A percentile compares a stretch with the other conserved stretches of the same genome.
Conservation (phyloP, 2,888 invertebrate genomes). For the Epinotia nisella region DNA sequence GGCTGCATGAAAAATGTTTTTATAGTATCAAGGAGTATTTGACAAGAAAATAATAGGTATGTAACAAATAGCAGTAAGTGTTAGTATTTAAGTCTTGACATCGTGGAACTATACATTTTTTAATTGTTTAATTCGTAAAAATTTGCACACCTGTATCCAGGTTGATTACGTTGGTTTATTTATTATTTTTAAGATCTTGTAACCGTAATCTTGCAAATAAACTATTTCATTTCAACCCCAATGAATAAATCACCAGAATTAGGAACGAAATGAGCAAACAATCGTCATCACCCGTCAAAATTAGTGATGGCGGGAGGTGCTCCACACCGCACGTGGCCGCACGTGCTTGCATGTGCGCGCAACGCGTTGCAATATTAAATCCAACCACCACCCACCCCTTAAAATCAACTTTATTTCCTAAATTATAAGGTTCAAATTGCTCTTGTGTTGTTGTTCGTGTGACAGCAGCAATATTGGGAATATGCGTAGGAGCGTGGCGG, state of each 20-base stretch:
- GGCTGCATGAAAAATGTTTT: too few species aligned
- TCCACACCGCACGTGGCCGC: slow-evolving; percentile 61
- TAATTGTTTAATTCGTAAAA: too few species aligned
- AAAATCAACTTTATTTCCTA: neutral
- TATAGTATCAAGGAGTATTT: too few species aligned
- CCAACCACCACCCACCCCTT: slow-evolving; percentile 58
- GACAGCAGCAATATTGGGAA: slow-evolving; percentile 50
- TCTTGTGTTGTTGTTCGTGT: slow-evolving; percentile 42
- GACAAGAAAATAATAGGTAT: too few species aligned
- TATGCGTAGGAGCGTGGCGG: slow-evolving; percentile 35
- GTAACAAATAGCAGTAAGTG: too few species aligned
- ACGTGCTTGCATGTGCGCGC: slow-evolving; percentile 73
- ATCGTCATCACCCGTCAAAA: slow-evolving; percentile 58
- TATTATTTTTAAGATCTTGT: too few species aligned
- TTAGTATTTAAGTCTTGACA: too few species aligned
- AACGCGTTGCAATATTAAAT: slow-evolving; percentile 72
- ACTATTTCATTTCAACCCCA: too few species aligned
- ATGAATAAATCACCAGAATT: slow-evolving; percentile 41
- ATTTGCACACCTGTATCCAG: too few species aligned
- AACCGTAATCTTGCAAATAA: too few species aligned
- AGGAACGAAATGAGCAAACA: slow-evolving; percentile 68
- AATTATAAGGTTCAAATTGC: neutral
- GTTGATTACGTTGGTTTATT: too few species aligned
- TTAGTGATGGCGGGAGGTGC: slow-evolving; percentile 58
- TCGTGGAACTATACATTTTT: too few species aligned